Conservation (phyloP, 2,113 vertebrate species). For the Limanda limanda region DNA sequence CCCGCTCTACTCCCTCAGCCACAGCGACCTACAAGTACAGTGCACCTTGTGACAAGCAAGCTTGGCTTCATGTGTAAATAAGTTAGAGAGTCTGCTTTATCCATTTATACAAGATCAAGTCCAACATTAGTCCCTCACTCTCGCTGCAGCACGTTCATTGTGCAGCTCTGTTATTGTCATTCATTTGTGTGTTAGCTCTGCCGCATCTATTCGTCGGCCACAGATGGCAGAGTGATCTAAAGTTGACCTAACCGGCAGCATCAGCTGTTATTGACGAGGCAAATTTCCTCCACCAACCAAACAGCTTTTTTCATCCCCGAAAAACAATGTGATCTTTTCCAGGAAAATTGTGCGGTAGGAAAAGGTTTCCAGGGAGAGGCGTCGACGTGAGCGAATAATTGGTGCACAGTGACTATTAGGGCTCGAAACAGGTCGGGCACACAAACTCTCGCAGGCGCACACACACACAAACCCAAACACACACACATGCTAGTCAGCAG, state of each 20-base stretch:
- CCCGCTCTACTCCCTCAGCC: too few species aligned
- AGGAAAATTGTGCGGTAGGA: slow-evolving; percentile 52
- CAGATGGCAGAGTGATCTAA: slow-evolving; percentile 66
- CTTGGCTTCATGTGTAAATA: neutral
- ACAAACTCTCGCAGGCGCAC: slow-evolving; percentile 12
- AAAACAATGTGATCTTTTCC: slow-evolving; percentile 50
- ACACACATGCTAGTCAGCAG: slow-evolving; percentile 73
- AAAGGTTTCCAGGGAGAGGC: slow-evolving; percentile 49
- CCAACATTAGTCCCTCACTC: neutral
- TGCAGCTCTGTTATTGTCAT: slow-evolving; percentile 38
- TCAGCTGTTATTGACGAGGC: slow-evolving; percentile 57
- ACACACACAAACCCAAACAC: slow-evolving; percentile 31
- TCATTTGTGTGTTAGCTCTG: slow-evolving; percentile 26
- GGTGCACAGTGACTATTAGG: slow-evolving; percentile 51
- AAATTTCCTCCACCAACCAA: slow-evolving; percentile 66
- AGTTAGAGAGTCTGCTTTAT: neutral
- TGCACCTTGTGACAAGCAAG: neutral
- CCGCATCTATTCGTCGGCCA: slow-evolving; percentile 31
- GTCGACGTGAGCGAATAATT: slow-evolving; percentile 48
- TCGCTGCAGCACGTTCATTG: neutral
- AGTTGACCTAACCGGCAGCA: slow-evolving; percentile 61
- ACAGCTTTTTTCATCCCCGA: slow-evolving; percentile 30
- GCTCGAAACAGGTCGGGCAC: slow-evolving; percentile 46
- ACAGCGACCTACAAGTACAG: neutral
- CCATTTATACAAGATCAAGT: neutral